These are phyloP conservation scores for Drosophila anomalata DNA, from an alignment of 2,888 invertebrate species.

Conservation along the genomic window DNA sequence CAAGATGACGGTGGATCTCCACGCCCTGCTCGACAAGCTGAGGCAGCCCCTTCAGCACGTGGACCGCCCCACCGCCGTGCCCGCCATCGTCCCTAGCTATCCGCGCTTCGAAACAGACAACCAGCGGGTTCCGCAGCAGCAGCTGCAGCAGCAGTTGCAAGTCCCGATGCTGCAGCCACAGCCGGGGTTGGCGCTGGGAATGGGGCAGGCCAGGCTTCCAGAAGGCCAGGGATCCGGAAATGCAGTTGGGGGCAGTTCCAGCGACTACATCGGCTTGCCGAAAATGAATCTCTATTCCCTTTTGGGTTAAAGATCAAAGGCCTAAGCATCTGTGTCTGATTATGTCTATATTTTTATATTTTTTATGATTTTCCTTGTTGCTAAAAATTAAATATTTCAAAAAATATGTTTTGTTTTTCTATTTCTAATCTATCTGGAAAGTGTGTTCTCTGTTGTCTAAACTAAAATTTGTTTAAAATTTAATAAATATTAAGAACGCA, in stretches of 20 bases:
- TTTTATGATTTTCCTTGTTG: slow-evolving; percentile 1
- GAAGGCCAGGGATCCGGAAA: not conserved
- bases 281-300: not conserved
- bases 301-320: not conserved
- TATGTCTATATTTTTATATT: not conserved
- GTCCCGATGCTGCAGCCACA: not conserved
- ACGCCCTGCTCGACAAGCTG: slow-evolving; percentile 74
- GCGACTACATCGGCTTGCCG: not conserved
- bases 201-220: not conserved
- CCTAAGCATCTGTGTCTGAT: not conserved
- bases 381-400: not conserved
- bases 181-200: slow-evolving; percentile 1
- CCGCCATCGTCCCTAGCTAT: slow-evolving; percentile 62
- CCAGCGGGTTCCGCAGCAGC: not conserved
- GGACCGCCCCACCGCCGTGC: slow-evolving; percentile 80
- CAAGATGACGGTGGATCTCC: slow-evolving; percentile 75
- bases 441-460: not conserved
- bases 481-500: not conserved
- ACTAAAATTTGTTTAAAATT: too few species aligned
- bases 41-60: slow-evolving; percentile 73
- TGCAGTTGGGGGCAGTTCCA: not conserved
- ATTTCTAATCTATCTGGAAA: not conserved
- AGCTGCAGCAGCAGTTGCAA: slow-evolving; percentile 2
- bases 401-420: too few species aligned
- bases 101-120: not conserved